Conservation (phyloP, 2,888 invertebrate species). For the Hipparchia sbordonii region DNA sequence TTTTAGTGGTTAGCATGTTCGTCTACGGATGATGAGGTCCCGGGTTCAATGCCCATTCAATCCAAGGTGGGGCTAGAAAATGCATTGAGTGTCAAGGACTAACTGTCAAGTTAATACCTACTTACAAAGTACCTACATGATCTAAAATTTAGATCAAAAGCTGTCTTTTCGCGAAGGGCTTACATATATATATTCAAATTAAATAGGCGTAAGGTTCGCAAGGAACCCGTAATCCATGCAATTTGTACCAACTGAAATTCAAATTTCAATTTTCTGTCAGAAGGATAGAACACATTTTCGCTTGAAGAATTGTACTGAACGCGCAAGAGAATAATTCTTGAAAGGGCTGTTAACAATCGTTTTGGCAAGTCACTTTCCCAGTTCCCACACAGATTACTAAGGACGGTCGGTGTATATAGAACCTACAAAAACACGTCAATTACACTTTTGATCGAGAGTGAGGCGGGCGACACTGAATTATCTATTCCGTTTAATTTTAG, state of each 20-base stretch:
- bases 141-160: neutral
- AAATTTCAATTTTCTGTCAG: neutral
- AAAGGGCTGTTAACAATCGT: slow-evolving; percentile 42
- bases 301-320: slow-evolving; percentile 5
- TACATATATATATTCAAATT: neutral
- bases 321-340: slow-evolving; percentile 34
- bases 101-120: too few species aligned
- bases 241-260: neutral
- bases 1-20: too few species aligned
- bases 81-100: too few species aligned
- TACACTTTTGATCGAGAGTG: slow-evolving; percentile 29
- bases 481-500: slow-evolving; percentile 33
- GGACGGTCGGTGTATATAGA: slow-evolving; percentile 42
- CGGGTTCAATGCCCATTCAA: too few species aligned
- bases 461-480: slow-evolving; percentile 23
- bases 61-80: too few species aligned
- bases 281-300: slow-evolving; percentile 2
- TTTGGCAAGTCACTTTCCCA: slow-evolving; percentile 66
- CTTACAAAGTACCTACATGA: too few species aligned
- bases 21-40: too few species aligned
- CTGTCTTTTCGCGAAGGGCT: slow-evolving; percentile 2
- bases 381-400: slow-evolving; percentile 57
- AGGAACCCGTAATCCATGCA: neutral
- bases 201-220: neutral
- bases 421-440: slow-evolving; percentile 45